Evolutionary conservation across 2,888 invertebrate species (phyloP).

Genomic region (Pelosia muscerda): DNA sequence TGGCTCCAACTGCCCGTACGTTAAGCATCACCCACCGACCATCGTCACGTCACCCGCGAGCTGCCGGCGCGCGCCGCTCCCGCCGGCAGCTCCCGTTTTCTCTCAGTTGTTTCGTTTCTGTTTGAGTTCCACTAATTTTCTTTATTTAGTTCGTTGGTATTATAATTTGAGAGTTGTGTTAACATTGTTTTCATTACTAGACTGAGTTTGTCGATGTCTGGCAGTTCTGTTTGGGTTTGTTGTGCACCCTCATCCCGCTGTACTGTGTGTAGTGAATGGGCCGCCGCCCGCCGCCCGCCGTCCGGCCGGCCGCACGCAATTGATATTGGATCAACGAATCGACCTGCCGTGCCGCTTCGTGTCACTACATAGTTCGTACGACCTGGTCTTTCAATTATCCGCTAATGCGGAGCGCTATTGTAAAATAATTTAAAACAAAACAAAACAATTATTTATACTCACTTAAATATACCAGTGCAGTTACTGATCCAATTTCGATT

Average conservation of each 20-base stretch:
- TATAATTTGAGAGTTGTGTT: conserved; percentile 57
- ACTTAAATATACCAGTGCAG: neutral
- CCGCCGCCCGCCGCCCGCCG: conserved; percentile 15
- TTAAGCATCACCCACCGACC: conserved; percentile 57
- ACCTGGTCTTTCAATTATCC: neutral
- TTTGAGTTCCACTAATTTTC: conserved; percentile 59
- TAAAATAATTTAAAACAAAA: neutral
- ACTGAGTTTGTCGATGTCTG: conserved; percentile 65
- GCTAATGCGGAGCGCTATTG: neutral
- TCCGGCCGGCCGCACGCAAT: conserved; percentile 28
- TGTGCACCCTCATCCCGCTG: conserved; percentile 67
- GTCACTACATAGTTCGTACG: neutral
- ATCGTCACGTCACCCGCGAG: conserved; percentile 65
- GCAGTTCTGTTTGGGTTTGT: conserved; percentile 67
- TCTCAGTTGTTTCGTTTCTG: conserved; percentile 56
- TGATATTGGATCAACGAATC: conserved; percentile 43
- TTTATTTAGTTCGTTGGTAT: conserved; percentile 40
- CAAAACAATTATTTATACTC: neutral
- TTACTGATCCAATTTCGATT: conserved; percentile 53
- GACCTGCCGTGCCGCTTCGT: neutral
- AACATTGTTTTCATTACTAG: conserved; percentile 59
- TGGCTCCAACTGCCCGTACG: conserved; percentile 22
- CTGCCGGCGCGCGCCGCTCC: conserved; percentile 47
- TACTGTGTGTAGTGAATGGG: conserved; percentile 38
- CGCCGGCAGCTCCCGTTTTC: conserved; percentile 33